A percentile compares a stretch with the other conserved stretches of the same genome.
These are phyloP conservation scores for Perca flavescens DNA, from an alignment of 2,113 vertebrate species.

Conservation along the genomic window DNA sequence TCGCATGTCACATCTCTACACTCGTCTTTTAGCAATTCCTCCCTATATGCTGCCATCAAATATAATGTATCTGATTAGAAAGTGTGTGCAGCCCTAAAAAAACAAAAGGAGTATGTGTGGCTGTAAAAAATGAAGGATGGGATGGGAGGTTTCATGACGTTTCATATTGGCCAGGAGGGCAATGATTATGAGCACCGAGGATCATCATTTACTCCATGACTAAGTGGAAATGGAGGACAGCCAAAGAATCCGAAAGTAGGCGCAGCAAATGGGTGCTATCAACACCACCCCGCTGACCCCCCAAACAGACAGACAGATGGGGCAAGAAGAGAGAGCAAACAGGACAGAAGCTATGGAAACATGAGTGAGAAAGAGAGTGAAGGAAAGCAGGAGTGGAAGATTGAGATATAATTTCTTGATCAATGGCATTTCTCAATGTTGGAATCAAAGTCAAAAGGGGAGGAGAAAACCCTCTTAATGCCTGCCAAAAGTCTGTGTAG, in stretches of 20 bases:
- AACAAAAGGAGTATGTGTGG: conserved; percentile 14
- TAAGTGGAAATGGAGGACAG: conserved; percentile 50
- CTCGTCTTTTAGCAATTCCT: conserved; percentile 23
- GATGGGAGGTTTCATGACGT: conserved; percentile 46
- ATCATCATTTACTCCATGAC: conserved; percentile 60
- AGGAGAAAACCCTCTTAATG: not conserved
- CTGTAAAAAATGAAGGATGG: conserved; percentile 40
- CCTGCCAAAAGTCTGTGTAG: conserved; percentile 26
- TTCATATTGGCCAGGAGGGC: conserved; percentile 39
- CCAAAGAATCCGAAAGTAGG: conserved; percentile 47
- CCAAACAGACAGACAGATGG: not conserved
- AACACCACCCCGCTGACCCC: not conserved
- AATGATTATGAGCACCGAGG: conserved; percentile 37
- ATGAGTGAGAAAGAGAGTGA: not conserved
- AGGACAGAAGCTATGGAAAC: not conserved
- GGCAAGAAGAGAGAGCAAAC: not conserved
- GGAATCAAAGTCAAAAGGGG: conserved; percentile 4
- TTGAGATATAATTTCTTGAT: conserved; percentile 20
- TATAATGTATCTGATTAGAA: conserved; percentile 22
- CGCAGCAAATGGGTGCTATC: conserved; percentile 41
- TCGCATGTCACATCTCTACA: not conserved
- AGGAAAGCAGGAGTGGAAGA: not conserved
- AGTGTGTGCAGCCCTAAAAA: conserved; percentile 2
- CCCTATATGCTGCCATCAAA: conserved; percentile 11
- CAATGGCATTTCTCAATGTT: conserved; percentile 21